A percentile compares a stretch with the other conserved stretches of the same genome.
These are phyloP conservation scores for Uropsilus gracilis DNA, from an alignment of 2,113 vertebrate genomes.

Conservation along the genomic window DNA sequence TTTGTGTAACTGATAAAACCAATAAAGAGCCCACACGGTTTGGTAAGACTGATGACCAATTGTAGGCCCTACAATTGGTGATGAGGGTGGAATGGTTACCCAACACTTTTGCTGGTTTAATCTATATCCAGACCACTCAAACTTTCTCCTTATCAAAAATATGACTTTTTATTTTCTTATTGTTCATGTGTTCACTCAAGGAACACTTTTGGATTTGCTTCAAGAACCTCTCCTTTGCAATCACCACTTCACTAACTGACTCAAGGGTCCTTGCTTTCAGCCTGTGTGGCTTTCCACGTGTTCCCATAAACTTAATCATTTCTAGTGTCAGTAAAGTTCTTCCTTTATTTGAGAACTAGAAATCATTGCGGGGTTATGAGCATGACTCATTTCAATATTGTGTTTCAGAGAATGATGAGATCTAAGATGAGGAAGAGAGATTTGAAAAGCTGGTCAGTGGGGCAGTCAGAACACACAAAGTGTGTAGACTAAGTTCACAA, in stretches of 20 bases:
- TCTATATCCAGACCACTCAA: neutral
- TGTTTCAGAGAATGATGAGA: neutral
- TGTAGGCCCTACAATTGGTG: no score
- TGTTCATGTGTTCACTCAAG: neutral
- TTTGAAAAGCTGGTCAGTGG: neutral
- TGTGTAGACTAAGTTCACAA: neutral
- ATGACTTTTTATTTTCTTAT: neutral
- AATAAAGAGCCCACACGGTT: no score
- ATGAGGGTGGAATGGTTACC: no score
- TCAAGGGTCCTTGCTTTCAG: neutral
- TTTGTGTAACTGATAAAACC: no score
- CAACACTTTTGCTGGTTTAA: neutral
- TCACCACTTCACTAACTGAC: neutral
- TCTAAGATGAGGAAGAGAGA: neutral
- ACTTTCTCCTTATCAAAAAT: neutral
- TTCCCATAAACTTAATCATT: neutral
- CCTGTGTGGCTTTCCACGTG: neutral
- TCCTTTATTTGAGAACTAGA: neutral
- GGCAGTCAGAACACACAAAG: no score
- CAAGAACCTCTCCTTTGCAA: neutral
- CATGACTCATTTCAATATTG: neutral
- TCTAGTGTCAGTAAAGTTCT: neutral
- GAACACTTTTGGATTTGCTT: neutral
- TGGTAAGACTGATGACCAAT: no score
- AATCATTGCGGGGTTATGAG: neutral